Conservation (phyloP, 2,888 invertebrate species). For the Synergus umbraculus region DNA sequence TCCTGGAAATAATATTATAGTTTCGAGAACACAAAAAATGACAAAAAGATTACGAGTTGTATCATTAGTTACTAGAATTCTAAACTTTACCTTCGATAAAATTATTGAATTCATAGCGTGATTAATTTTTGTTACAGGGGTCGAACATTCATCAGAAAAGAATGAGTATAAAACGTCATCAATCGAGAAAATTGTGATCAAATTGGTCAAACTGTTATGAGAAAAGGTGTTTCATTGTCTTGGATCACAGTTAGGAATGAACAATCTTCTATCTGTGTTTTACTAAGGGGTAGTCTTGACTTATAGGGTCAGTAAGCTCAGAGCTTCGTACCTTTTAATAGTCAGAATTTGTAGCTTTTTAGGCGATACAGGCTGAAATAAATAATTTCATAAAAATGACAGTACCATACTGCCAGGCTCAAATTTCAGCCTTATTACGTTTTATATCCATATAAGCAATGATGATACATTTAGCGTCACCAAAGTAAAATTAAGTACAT, state of each 20-base stretch:
- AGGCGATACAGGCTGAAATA: neutral
- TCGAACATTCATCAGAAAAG: slow-evolving; percentile 91
- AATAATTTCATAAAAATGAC: neutral
- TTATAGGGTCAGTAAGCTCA: neutral
- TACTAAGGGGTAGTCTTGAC: neutral
- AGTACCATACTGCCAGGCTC: neutral
- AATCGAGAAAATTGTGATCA: slow-evolving; percentile 53
- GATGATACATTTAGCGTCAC: neutral
- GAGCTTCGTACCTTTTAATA: neutral
- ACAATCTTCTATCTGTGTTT: neutral
- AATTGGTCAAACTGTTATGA: neutral
- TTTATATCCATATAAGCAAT: neutral
- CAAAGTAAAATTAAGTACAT: neutral
- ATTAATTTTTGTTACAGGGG: slow-evolving; percentile 81
- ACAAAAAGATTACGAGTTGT: slow-evolving; percentile 17
- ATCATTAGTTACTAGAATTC: slow-evolving; percentile 25
- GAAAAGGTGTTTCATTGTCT: neutral
- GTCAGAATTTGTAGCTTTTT: neutral
- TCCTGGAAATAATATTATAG: too few species aligned
- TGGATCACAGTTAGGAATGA: neutral
- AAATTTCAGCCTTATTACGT: neutral
- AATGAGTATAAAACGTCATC: slow-evolving; percentile 79
- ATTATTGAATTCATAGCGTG: slow-evolving; percentile 36
- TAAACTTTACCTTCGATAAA: neutral
- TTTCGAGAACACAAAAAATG: neutral